These are phyloP conservation scores for Keiferia lycopersicella DNA, from an alignment of 2,888 invertebrate species.

Conservation along the genomic window DNA sequence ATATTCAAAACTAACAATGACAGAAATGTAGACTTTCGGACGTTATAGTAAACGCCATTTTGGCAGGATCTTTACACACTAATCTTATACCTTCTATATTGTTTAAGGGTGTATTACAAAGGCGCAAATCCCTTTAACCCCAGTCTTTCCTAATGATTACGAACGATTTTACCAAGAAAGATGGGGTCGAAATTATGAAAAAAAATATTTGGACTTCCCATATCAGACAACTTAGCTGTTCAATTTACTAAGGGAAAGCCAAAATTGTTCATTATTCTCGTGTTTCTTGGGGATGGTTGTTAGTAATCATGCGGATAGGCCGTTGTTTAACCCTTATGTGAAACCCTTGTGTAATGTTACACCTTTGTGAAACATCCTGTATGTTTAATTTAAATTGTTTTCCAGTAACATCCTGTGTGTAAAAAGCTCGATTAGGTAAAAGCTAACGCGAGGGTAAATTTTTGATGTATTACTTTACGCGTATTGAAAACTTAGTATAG, in stretches of 20 bases:
- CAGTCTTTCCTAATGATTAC: too few relatives aligned
- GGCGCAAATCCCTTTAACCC: too few relatives aligned
- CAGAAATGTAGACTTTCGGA: background rate
- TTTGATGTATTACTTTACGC: slow-evolving; percentile 59
- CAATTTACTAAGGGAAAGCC: too few relatives aligned
- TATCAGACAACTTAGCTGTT: too few relatives aligned
- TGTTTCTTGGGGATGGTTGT: too few relatives aligned
- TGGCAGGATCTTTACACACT: background rate
- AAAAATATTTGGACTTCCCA: too few relatives aligned
- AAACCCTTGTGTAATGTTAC: too few relatives aligned
- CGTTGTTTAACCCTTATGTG: too few relatives aligned
- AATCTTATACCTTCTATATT: background rate
- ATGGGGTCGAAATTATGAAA: too few relatives aligned
- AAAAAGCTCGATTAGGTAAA: slow-evolving; percentile 34
- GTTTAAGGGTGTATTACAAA: background rate
- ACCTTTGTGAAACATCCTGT: background rate
- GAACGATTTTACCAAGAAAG: too few relatives aligned
- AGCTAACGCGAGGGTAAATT: slow-evolving; percentile 48
- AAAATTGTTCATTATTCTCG: too few relatives aligned
- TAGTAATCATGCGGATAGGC: too few relatives aligned
- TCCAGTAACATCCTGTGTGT: background rate
- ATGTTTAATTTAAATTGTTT: background rate
- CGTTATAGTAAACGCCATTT: background rate
- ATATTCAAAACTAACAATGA: background rate
- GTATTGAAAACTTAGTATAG: slow-evolving; percentile 38